A percentile compares a stretch with the other conserved stretches of the same genome.
Conservation (phyloP, 2,888 invertebrate genomes). For the Xestia ashworthii region DNA sequence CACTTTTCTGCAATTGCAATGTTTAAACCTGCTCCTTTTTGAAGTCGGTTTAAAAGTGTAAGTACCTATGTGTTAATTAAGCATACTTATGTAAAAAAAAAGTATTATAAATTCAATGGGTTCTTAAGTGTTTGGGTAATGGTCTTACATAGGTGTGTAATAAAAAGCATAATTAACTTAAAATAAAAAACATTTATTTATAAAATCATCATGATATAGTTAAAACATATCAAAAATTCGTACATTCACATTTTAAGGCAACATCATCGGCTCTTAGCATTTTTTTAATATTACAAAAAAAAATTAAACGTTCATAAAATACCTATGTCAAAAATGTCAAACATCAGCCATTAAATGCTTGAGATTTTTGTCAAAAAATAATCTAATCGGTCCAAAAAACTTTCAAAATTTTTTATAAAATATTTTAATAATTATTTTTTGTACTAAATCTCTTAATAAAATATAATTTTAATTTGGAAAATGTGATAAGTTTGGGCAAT, state of each 20-base stretch:
- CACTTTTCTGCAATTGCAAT: not conserved
- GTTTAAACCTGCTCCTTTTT: too few relatives aligned
- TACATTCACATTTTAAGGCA: conserved; percentile 84
- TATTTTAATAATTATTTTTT: conserved; percentile 64
- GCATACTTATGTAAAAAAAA: not conserved
- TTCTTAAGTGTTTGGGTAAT: not conserved
- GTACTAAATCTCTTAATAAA: conserved; percentile 69
- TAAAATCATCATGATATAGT: conserved; percentile 83
- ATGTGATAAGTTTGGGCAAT: conserved; percentile 75
- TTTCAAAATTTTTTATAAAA: conserved; percentile 62
- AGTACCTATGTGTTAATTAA: too few relatives aligned
- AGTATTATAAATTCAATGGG: not conserved
- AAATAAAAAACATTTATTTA: conserved; percentile 87
- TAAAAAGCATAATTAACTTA: conserved; percentile 81
- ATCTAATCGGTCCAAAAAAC: conserved; percentile 73
- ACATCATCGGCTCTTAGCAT: conserved; percentile 73
- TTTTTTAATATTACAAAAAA: conserved; percentile 57
- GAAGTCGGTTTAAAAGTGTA: not conserved
- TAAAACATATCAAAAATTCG: conserved; percentile 82
- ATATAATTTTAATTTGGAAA: conserved; percentile 66
- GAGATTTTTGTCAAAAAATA: conserved; percentile 84
- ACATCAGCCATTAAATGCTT: conserved; percentile 87
- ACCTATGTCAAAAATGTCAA: conserved; percentile 85
- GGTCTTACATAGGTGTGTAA: conserved; percentile 53
- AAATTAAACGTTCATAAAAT: conserved; percentile 54